These are phyloP conservation scores for Caerostris darwini DNA, from an alignment of 1,140 invertebrate genomes.

Conservation along the genomic window DNA sequence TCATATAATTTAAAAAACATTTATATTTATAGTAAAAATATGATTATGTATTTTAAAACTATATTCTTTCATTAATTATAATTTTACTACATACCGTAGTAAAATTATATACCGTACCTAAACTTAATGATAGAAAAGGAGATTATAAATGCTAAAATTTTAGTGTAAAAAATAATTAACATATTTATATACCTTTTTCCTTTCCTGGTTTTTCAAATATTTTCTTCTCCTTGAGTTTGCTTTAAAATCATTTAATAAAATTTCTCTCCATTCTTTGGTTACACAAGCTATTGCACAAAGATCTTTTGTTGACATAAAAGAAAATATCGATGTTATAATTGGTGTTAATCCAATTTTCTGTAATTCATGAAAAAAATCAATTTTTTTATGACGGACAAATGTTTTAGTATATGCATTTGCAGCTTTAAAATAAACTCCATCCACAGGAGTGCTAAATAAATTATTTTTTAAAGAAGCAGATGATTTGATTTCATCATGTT, in stretches of 20 bases:
- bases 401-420: not conserved
- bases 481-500: not conserved
- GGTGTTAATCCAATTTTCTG: not conserved
- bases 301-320: not conserved
- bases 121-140: not conserved
- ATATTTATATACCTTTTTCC: conserved; percentile 1
- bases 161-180: too few species aligned
- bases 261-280: conserved; percentile 39
- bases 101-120: not conserved
- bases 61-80: not conserved
- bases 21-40: too few species aligned
- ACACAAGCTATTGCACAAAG: conserved; percentile 15
- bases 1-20: too few species aligned
- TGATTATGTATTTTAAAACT: too few species aligned
- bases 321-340: not conserved
- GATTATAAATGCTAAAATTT: not conserved
- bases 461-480: not conserved
- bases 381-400: not conserved
- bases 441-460: not conserved
- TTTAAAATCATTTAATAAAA: not conserved
- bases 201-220: not conserved
- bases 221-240: conserved; percentile 12
- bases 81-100: not conserved
- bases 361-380: not conserved
- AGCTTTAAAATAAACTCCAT: not conserved